phyloP scores from a whole-genome alignment of 2,888 invertebrate species.

The Pristionchus entomophagus region DNA sequence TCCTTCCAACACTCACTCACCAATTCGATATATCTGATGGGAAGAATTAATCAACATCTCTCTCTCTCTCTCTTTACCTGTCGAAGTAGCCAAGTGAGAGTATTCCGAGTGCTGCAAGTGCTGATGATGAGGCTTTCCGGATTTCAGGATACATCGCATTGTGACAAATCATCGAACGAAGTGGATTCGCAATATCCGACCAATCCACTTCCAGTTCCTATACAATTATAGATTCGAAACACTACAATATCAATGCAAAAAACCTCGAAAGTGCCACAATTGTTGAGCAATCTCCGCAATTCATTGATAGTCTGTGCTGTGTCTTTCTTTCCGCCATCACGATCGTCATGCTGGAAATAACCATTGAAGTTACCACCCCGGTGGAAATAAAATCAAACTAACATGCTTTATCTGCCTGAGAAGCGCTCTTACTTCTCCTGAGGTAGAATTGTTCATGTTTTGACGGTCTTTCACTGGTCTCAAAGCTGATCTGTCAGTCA shows the following conservation, averaged over 20 bases:
- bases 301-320: neutral
- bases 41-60: neutral
- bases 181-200: slow-evolving; percentile 3
- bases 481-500: slow-evolving; percentile 32
- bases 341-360: neutral
- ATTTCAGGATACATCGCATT: neutral
- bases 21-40: neutral
- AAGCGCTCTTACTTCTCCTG: neutral
- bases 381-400: neutral
- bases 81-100: slow-evolving; percentile 26
- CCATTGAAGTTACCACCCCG: too few relatives aligned
- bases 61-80: too few relatives aligned
- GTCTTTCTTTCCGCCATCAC: neutral
- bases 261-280: neutral
- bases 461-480: slow-evolving; percentile 12
- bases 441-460: slow-evolving; percentile 2
- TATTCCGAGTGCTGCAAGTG: slow-evolving; percentile 19
- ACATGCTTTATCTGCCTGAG: slow-evolving; percentile 1
- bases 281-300: neutral
- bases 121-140: slow-evolving; percentile 1
- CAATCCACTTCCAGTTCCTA: slow-evolving; percentile 22
- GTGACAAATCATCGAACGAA: neutral
- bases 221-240: neutral
- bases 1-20: neutral
- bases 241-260: neutral